These are phyloP conservation scores for Dione juno DNA, from an alignment of 2,888 invertebrate genomes.

Conservation along the genomic window DNA sequence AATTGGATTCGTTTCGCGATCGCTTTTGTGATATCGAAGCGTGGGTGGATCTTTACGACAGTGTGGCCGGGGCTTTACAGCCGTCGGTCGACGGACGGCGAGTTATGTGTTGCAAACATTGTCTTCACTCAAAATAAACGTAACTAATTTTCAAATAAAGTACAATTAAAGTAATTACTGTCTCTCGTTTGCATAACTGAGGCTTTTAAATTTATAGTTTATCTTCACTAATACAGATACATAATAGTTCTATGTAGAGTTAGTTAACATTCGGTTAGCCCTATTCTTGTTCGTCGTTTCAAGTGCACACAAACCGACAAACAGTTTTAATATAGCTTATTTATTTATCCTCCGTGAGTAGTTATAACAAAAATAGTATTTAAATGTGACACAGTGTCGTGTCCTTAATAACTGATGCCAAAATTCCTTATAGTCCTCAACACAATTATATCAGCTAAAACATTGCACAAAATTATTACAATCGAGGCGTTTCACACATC, in stretches of 20 bases:
- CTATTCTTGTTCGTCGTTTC: not conserved
- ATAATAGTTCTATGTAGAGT: not conserved
- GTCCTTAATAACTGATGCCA: slow-evolving; percentile 46
- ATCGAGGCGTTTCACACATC: slow-evolving; percentile 54
- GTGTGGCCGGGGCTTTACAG: slow-evolving; percentile 42
- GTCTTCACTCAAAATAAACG: slow-evolving; percentile 21
- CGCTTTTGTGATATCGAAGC: slow-evolving; percentile 45
- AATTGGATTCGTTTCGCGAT: slow-evolving; percentile 45
- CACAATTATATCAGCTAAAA: slow-evolving; percentile 73
- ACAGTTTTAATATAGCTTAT: not conserved
- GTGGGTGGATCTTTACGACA: slow-evolving; percentile 46
- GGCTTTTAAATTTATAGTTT: not conserved
- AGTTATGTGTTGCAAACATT: slow-evolving; percentile 37
- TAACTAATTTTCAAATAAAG: slow-evolving; percentile 5
- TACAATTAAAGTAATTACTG: slow-evolving; percentile 4
- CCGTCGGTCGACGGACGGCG: slow-evolving; percentile 44
- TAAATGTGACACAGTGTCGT: slow-evolving; percentile 19
- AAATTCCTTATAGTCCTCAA: slow-evolving; percentile 57
- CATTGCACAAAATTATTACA: slow-evolving; percentile 70
- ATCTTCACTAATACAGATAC: not conserved
- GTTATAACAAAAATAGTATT: slow-evolving; percentile 9
- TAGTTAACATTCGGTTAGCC: not conserved
- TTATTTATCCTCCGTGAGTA: not conserved
- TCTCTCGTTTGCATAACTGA: not conserved
- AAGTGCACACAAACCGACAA: not conserved